Base-by-base conservation (phyloP, 2,888 invertebrate species). In the Dynastes maya region DNA sequence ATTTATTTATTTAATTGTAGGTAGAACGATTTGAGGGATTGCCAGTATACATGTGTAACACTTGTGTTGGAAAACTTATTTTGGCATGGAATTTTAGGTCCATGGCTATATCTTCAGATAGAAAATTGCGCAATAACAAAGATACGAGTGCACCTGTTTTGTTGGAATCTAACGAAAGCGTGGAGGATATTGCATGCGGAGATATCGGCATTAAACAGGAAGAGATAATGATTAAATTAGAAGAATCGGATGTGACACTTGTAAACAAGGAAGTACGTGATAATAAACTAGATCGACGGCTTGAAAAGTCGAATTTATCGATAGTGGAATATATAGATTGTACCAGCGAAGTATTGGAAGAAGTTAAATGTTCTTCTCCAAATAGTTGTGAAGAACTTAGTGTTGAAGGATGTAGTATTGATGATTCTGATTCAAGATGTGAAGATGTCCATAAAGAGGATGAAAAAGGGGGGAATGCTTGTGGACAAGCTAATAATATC, bases 11-110 rank as follows among this genome's bases (percentile, higher is more conserved):
- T 2, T 2, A 40, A 32, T 40, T 65, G 8, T 65, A 65, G 65
- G 16, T 65, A 16, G 32, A 65, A 40, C 29, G 8, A 5, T 6
- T n/a, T 40, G 65, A 65, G 5, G 65, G 40, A 6, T 65, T 65
- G 40, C 65, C 65, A 4, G 2, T n/a, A 40, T 16, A 32, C 6
- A 65, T 65, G 16, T 65, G 65, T 8, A 65, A 6, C 8, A 5
- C 11, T 16, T 65, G 65, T 40, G 13, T 65, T 3, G 65, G 16
- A 65, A 65, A 40, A 40, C 40, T 65, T 8, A 40, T 40, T 40
- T 65, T 40, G n/a, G 40, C 65, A 13, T 65, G 65, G 65, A 6
- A 65, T 65, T 65, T 65, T 40, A 32, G 40, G 2, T 6, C 13
- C 1, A 65, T 65, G 65, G 40, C 32, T 11, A 45, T 40, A 9